Conservation (phyloP, 1,140 invertebrate species). For the Onthophagus taurus region DNA sequence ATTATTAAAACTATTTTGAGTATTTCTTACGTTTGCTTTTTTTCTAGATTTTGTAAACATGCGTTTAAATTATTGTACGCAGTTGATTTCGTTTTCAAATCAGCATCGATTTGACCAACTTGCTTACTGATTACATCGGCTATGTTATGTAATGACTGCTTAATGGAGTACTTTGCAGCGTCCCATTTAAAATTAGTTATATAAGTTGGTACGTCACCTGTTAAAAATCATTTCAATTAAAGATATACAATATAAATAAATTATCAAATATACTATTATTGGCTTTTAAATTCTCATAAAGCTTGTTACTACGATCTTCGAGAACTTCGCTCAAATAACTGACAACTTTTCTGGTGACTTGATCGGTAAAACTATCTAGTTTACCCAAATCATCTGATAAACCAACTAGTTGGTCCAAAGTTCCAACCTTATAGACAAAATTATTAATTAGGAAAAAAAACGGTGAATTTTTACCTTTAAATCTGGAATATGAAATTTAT, state of each 20-base stretch:
- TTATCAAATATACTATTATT: slow-evolving; percentile 87
- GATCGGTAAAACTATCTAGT: slow-evolving; percentile 89
- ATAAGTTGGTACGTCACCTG: slow-evolving; percentile 89
- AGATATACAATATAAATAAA: too few species aligned
- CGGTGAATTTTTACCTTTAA: too few species aligned
- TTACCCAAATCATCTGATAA: slow-evolving; percentile 97
- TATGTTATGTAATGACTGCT: slow-evolving; percentile 93
- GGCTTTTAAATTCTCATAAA: slow-evolving; percentile 91
- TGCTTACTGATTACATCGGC: slow-evolving; percentile 99
- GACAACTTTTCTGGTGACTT: slow-evolving; percentile 81
- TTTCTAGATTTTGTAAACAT: slow-evolving; percentile 91
- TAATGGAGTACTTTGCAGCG: slow-evolving; percentile 98
- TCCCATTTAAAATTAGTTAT: slow-evolving; percentile 98
- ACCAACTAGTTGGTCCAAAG: slow-evolving; percentile 95
- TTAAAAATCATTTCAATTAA: too few species aligned
- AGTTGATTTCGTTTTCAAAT: slow-evolving; percentile 91
- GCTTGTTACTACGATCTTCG: slow-evolving; percentile 93
- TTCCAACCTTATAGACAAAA: slow-evolving; percentile 71
- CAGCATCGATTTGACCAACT: slow-evolving; percentile 95
- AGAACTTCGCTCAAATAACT: slow-evolving; percentile 93
- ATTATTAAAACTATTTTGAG: not conserved
- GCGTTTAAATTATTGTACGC: slow-evolving; percentile 97
- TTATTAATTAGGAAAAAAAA: slow-evolving; percentile 11
- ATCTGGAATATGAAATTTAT: slow-evolving; percentile 97
- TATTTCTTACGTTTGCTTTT: slow-evolving; percentile 98